phyloP scores from a whole-genome alignment of 2,113 vertebrate genomes.

The Passer montanus region DNA sequence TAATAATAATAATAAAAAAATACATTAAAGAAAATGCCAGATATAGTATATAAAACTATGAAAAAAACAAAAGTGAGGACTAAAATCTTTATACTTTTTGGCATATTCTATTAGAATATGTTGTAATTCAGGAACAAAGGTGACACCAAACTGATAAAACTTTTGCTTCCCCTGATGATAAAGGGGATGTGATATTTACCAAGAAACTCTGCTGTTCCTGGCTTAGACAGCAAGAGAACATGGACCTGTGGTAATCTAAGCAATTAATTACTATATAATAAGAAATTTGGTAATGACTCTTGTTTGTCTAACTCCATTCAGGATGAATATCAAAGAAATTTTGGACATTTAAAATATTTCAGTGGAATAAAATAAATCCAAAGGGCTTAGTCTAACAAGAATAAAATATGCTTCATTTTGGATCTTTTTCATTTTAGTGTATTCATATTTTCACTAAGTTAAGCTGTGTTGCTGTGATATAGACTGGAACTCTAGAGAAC shows the following conservation, averaged over 20 bases:
- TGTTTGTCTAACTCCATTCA: not conserved
- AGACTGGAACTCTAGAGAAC: not conserved
- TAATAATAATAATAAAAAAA: too few species aligned
- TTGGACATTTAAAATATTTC: not conserved
- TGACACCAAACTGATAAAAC: fast-evolving
- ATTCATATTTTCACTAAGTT: not conserved
- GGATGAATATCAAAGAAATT: not conserved
- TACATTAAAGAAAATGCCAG: not conserved
- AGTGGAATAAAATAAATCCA: not conserved
- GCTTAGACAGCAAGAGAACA: not conserved
- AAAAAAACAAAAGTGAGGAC: not conserved
- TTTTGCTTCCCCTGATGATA: not conserved
- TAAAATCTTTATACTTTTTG: not conserved
- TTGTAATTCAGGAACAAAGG: not conserved
- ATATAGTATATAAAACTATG: not conserved
- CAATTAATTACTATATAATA: not conserved
- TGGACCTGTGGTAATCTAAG: not conserved
- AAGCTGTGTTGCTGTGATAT: not conserved
- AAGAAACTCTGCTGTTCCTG: not conserved
- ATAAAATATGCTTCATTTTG: not conserved
- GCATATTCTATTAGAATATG: not conserved
- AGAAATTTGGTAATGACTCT: not conserved
- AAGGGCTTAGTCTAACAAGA: not conserved
- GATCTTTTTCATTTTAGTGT: not conserved
- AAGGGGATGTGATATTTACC: not conserved